phyloP scores from a whole-genome alignment of 2,113 vertebrate species.

The Mobula hypostoma region DNA sequence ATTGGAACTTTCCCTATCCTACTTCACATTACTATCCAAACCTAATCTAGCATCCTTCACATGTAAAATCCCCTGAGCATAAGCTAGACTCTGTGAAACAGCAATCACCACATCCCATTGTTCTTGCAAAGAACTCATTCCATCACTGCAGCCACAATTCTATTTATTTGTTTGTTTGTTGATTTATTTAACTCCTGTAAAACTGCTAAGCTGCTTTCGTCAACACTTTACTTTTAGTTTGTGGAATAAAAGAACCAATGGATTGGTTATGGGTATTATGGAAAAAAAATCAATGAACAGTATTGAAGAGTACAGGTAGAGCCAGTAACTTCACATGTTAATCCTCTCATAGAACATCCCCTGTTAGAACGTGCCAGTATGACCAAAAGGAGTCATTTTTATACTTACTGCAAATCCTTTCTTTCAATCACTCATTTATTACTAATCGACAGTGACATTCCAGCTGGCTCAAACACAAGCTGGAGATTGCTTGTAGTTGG shows the following conservation, averaged over 20 bases:
- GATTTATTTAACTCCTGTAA: not conserved
- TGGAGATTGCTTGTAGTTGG: not conserved
- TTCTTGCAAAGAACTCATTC: not conserved
- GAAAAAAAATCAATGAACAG: not conserved
- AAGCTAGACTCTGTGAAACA: not conserved
- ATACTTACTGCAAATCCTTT: constrained; percentile 3
- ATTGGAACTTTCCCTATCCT: not conserved
- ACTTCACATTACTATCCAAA: not conserved
- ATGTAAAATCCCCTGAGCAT: not conserved
- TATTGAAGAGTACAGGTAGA: not conserved
- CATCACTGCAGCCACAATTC: not conserved
- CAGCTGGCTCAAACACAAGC: not conserved
- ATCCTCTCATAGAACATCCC: not conserved
- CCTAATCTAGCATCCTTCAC: not conserved
- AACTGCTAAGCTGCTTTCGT: not conserved
- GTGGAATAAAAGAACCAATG: not conserved
- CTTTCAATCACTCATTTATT: not conserved
- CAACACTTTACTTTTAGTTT: not conserved
- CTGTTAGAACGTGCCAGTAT: not conserved
- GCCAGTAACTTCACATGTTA: not conserved
- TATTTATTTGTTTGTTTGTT: not conserved
- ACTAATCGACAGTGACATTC: not conserved
- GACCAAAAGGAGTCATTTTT: not conserved
- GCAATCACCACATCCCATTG: not conserved
- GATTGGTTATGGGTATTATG: not conserved